phyloP scores from a whole-genome alignment of 2,113 vertebrate species.

The Hyaena hyaena region DNA sequence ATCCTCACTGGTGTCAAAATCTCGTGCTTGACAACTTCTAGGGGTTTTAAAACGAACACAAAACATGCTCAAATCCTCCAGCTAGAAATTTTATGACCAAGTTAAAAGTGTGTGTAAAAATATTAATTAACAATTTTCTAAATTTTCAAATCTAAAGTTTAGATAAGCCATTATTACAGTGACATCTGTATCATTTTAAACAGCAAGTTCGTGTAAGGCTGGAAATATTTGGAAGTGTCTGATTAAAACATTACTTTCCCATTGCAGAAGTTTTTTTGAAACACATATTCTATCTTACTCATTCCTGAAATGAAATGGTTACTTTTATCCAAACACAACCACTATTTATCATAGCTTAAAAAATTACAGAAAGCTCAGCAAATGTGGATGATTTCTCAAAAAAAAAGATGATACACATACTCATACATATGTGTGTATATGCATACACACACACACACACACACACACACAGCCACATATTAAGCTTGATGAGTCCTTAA shows the following conservation, averaged over 20 bases:
- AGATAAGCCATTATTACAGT: neutral
- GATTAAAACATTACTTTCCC: neutral
- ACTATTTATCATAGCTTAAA: neutral
- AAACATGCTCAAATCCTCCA: neutral
- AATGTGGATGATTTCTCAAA: neutral
- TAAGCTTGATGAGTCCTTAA: neutral
- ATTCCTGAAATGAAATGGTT: neutral
- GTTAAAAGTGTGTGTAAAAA: neutral
- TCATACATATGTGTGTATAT: neutral
- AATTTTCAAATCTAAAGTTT: neutral
- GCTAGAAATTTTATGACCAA: neutral
- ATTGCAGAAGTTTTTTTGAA: neutral
- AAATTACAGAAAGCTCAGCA: neutral
- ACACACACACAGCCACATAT: neutral
- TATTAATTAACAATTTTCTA: neutral
- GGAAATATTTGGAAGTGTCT: neutral
- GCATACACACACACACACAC: no score
- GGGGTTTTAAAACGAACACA: neutral
- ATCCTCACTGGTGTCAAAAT: neutral
- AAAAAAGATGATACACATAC: neutral
- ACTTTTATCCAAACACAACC: neutral
- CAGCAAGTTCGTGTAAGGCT: neutral
- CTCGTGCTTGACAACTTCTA: neutral
- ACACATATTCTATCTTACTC: neutral
- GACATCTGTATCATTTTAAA: neutral